Evolutionary conservation across 2,888 invertebrate species (phyloP).

Genomic region (Acleris literana): DNA sequence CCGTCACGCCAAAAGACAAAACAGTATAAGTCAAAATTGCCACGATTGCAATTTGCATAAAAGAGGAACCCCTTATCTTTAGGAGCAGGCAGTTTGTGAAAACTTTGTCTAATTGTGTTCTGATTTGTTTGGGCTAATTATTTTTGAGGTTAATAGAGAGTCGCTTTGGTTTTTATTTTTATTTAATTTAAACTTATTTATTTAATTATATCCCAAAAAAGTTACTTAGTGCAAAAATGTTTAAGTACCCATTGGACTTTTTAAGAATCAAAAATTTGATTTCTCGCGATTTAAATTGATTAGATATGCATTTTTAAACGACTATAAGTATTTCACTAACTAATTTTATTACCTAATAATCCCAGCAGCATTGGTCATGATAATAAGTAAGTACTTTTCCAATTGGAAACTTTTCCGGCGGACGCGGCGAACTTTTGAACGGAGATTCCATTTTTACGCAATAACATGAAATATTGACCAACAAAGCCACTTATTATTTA

Average conservation of each 20-base stretch:
- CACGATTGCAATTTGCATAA: constrained; percentile 71
- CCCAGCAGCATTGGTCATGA: not conserved
- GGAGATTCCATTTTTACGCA: no score
- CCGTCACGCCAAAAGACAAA: constrained; percentile 34
- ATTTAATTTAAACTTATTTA: not conserved
- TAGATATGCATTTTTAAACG: no score
- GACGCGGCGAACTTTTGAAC: constrained; percentile 29
- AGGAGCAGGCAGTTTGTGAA: constrained; percentile 73
- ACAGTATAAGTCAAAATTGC: constrained; percentile 57
- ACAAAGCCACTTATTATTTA: no score
- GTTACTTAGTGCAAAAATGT: no score
- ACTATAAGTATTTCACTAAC: no score
- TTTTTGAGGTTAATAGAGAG: constrained; percentile 58
- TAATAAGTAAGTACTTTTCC: not conserved
- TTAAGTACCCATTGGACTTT: no score
- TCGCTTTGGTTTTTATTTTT: constrained; percentile 24
- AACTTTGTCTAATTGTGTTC: constrained; percentile 78
- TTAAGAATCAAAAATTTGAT: no score
- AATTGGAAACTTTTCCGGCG: constrained; percentile 10
- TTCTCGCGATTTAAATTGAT: no score
- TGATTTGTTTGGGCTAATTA: constrained; percentile 66
- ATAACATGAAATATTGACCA: no score
- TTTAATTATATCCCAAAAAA: not conserved
- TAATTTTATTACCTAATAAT: not conserved
- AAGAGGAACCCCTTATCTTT: constrained; percentile 76